phyloP scores from a whole-genome alignment of 2,888 invertebrate genomes.

The Pasiphila rectangulata region DNA sequence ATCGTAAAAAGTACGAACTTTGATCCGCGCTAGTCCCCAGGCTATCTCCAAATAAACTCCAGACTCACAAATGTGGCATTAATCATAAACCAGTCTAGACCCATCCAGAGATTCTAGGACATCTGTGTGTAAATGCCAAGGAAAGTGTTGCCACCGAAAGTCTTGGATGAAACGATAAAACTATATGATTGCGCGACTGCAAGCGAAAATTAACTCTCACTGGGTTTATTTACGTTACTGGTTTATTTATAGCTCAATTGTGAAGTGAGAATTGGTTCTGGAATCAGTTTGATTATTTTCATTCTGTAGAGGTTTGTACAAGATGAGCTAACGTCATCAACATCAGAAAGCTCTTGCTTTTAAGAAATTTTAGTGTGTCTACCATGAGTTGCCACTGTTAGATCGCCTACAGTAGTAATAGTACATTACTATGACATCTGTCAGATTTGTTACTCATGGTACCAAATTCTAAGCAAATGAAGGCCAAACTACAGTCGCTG shows the following conservation, averaged over 20 bases:
- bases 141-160: conserved; percentile 10
- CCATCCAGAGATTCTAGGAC: conserved; percentile 8
- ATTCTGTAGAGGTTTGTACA: not conserved
- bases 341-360: too few relatives aligned
- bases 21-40: not conserved
- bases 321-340: too few relatives aligned
- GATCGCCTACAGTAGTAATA: too few relatives aligned
- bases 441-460: too few relatives aligned
- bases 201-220: not conserved
- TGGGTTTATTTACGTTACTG: conserved; percentile 6
- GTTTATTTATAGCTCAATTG: conserved; percentile 12
- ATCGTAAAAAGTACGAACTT: too few relatives aligned
- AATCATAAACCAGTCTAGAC: conserved; percentile 29
- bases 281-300: not conserved
- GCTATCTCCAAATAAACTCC: conserved; percentile 2
- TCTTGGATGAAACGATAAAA: conserved; percentile 5
- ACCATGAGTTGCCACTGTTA: too few relatives aligned
- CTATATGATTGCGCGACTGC: conserved; percentile 4
- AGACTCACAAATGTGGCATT: conserved; percentile 19
- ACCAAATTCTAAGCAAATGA: too few relatives aligned
- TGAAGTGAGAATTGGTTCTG: conserved; percentile 4
- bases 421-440: too few relatives aligned
- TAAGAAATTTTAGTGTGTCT: too few relatives aligned
- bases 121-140: conserved; percentile 12
- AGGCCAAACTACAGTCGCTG: too few relatives aligned